These are phyloP conservation scores for Lithobates sylvaticus DNA, from an alignment of 2,797 vertebrate genomes.

Conservation along the genomic window DNA sequence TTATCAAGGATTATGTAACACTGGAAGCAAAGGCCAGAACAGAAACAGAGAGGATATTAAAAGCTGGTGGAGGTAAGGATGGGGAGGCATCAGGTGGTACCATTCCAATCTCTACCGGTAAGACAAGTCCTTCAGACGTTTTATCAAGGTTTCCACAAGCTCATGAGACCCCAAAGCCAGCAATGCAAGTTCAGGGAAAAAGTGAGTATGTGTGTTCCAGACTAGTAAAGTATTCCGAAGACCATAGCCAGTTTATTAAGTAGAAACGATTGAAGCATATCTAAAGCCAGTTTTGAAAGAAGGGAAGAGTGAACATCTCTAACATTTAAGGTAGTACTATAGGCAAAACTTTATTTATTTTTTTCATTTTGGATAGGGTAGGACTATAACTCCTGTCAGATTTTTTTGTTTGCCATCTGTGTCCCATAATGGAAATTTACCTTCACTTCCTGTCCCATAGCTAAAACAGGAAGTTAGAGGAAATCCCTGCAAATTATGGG, in stretches of 20 bases:
- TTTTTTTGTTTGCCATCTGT: too few relatives aligned
- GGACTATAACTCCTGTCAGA: too few relatives aligned
- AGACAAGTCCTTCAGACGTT: slow-evolving; percentile 4
- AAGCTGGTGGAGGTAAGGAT: neutral
- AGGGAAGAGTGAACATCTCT: too few relatives aligned
- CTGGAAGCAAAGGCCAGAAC: slow-evolving; percentile 56
- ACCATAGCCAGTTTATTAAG: neutral
- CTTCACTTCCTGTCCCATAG: too few relatives aligned
- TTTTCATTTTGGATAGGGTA: too few relatives aligned
- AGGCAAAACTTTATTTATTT: too few relatives aligned
- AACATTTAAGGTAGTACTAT: too few relatives aligned
- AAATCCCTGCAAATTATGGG: too few relatives aligned
- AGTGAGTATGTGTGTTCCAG: slow-evolving; percentile 21
- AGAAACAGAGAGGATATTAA: slow-evolving; percentile 36
- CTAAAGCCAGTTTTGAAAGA: too few relatives aligned
- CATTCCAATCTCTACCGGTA: neutral
- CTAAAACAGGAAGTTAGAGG: too few relatives aligned
- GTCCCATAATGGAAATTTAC: too few relatives aligned
- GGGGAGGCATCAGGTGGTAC: neutral
- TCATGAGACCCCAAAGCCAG: slow-evolving; percentile 45
- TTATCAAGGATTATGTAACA: slow-evolving; percentile 23
- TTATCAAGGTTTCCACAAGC: slow-evolving; percentile 15
- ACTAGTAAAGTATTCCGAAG: neutral
- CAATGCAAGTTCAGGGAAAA: slow-evolving; percentile 48
- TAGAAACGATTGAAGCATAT: too few relatives aligned